phyloP scores from a whole-genome alignment of 2,797 vertebrate species.

The Corythornis leucogaster region DNA sequence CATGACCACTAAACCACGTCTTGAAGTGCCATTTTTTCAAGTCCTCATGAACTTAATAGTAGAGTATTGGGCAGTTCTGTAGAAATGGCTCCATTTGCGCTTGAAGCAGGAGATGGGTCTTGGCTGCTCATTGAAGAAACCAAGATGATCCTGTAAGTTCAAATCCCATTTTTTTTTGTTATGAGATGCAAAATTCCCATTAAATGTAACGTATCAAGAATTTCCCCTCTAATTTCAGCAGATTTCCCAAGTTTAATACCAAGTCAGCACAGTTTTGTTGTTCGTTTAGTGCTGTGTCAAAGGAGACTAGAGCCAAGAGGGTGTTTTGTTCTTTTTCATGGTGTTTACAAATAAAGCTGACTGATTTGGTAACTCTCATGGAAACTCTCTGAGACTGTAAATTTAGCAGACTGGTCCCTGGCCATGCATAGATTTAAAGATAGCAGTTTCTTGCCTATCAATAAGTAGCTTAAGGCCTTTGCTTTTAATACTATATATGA shows the following conservation, averaged over 20 bases:
- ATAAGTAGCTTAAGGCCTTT: slow-evolving; percentile 59
- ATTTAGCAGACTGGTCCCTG: slow-evolving; percentile 20
- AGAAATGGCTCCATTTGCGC: fast-evolving
- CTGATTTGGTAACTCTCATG: slow-evolving; percentile 40
- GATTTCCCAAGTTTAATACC: neutral
- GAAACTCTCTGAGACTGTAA: slow-evolving; percentile 1
- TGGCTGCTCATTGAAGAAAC: neutral
- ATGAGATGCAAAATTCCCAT: neutral
- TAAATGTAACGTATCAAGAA: neutral
- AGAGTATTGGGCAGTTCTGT: neutral
- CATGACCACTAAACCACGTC: neutral
- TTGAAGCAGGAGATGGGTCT: neutral
- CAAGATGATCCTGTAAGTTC: neutral
- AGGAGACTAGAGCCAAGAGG: slow-evolving; percentile 7
- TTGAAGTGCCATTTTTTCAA: neutral
- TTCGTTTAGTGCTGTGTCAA: neutral
- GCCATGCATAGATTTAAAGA: slow-evolving; percentile 33
- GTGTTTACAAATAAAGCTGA: slow-evolving; percentile 50
- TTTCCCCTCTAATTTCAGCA: fast-evolving
- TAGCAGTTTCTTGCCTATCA: slow-evolving; percentile 20
- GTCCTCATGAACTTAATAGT: no score
- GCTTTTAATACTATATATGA: slow-evolving; percentile 44
- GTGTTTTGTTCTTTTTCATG: slow-evolving; percentile 13
- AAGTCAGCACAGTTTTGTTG: neutral
- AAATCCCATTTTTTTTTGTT: neutral